A percentile compares a stretch with the other conserved stretches of the same genome.
phyloP scores from a whole-genome alignment of 1,140 invertebrate genomes.

The Seison nebaliae region DNA sequence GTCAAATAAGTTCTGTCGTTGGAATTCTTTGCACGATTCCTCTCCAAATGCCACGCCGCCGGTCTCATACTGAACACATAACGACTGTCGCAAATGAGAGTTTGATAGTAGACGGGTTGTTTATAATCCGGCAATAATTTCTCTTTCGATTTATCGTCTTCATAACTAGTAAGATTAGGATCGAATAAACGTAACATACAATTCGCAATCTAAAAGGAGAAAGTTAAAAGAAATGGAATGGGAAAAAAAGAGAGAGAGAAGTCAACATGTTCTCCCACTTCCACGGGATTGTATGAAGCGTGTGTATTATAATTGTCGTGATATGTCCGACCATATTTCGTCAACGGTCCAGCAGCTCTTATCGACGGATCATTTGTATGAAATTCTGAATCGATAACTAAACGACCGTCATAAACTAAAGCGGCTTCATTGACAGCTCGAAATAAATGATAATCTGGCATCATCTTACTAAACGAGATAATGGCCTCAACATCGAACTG shows the following conservation, averaged over 20 bases:
- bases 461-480: slow-evolving; percentile 22
- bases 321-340: slow-evolving; percentile 29
- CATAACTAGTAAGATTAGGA: slow-evolving; percentile 17
- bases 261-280: slow-evolving; percentile 22
- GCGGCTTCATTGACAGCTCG: slow-evolving; percentile 39
- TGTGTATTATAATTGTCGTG: slow-evolving; percentile 27
- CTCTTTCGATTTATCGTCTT: slow-evolving; percentile 1
- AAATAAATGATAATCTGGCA: slow-evolving; percentile 21
- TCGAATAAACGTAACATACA: slow-evolving; percentile 25
- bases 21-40: slow-evolving; percentile 3
- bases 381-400: slow-evolving; percentile 40
- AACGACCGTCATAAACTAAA: slow-evolving; percentile 40
- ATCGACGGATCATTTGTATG: slow-evolving; percentile 42
- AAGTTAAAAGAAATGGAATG: not conserved
- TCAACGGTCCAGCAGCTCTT: slow-evolving; percentile 40
- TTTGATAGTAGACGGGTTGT: slow-evolving; percentile 20
- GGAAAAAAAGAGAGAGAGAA: slow-evolving; percentile 13
- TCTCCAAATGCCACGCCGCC: not conserved
- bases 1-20: slow-evolving; percentile 22
- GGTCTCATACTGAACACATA: not conserved
- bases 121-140: slow-evolving; percentile 22
- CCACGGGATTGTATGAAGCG: slow-evolving; percentile 27
- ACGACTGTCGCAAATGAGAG: slow-evolving; percentile 17
- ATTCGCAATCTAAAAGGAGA: slow-evolving; percentile 22
- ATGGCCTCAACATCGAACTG: no score